phyloP scores from a whole-genome alignment of 2,113 vertebrate genomes.

The Colaptes auratus region DNA sequence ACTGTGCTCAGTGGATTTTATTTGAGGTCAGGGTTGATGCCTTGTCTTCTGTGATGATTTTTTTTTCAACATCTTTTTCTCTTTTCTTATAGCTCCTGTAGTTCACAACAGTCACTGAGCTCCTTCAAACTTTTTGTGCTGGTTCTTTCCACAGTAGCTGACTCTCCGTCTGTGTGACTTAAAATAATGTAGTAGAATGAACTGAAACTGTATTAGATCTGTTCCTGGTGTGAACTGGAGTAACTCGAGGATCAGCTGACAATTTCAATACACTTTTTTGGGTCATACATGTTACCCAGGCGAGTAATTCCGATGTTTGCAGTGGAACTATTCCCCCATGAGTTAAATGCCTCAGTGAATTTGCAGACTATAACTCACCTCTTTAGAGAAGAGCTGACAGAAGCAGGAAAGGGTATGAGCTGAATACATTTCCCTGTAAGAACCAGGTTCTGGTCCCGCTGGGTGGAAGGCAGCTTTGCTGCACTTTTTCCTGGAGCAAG shows the following conservation, averaged over 20 bases:
- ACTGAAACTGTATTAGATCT: neutral
- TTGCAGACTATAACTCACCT: neutral
- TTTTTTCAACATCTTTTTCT: neutral
- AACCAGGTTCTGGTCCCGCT: neutral
- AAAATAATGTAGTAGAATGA: neutral
- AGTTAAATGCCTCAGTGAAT: constrained; percentile 5
- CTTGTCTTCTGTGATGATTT: neutral
- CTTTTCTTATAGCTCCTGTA: neutral
- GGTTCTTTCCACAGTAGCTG: neutral
- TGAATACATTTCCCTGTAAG: constrained; percentile 28
- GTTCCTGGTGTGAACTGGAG: neutral
- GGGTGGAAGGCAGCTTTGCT: neutral
- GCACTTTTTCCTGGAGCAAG: neutral
- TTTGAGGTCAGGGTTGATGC: neutral
- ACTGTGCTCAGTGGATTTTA: neutral
- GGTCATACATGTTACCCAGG: neutral
- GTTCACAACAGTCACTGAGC: neutral
- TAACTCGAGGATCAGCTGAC: neutral
- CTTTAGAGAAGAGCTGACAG: constrained; percentile 47
- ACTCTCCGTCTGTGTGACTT: neutral
- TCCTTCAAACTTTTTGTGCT: neutral
- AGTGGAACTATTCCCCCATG: neutral
- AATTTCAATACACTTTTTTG: neutral
- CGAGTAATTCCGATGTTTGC: neutral
- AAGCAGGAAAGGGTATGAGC: neutral